phyloP scores from a whole-genome alignment of 2,797 vertebrate genomes.

The Cirrhinus molitorella region DNA sequence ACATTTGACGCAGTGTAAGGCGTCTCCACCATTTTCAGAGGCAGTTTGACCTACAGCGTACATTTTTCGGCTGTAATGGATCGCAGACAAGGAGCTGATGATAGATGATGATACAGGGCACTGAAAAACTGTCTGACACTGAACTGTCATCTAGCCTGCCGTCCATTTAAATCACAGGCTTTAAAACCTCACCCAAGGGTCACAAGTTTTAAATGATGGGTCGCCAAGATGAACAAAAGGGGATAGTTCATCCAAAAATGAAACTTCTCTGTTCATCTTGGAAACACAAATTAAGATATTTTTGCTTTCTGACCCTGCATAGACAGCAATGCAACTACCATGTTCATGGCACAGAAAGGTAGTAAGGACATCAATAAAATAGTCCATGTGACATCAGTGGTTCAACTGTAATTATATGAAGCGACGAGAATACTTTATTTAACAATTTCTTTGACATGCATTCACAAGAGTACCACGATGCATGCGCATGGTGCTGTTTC shows the following conservation, averaged over 20 bases:
- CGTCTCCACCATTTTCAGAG: neutral
- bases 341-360: too few species aligned
- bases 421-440: too few species aligned
- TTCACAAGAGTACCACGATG: too few species aligned
- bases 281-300: neutral
- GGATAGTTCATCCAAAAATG: neutral
- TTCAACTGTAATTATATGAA: too few species aligned
- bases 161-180: neutral
- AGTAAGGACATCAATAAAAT: too few species aligned
- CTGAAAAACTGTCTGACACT: neutral
- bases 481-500: too few species aligned
- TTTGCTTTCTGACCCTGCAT: neutral
- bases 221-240: neutral
- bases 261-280: neutral
- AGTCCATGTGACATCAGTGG: too few species aligned
- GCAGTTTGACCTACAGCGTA: neutral
- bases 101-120: constrained; percentile 2
- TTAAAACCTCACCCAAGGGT: neutral
- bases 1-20: neutral
- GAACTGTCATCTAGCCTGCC: neutral
- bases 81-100: neutral
- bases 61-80: constrained; percentile 15
- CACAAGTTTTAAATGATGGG: neutral
- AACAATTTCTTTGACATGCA: too few species aligned
- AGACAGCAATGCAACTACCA: neutral